Evolutionary conservation across 2,113 vertebrate genomes (phyloP), one percentile per base, ranked within the genome.

Genomic region (Caranx ignobilis): DNA sequence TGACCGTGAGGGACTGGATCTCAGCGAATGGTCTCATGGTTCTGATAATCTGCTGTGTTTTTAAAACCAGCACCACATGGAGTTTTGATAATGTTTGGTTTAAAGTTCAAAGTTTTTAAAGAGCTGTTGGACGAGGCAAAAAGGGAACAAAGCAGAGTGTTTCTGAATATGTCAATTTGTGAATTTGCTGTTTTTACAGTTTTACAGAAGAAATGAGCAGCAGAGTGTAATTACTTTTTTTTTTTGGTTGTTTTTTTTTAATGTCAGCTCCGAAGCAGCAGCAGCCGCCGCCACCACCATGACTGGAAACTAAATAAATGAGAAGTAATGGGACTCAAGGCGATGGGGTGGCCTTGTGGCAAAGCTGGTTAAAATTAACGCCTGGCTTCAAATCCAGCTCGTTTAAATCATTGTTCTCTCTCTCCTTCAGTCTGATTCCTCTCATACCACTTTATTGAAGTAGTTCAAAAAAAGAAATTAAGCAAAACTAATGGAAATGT

Each of bases 11-110:
- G 45, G 50, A 32, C 15, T 41, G 4, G 31, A 48, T 65, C n/a
- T 62, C 35, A 69, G 83, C 5, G 18, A n/a, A 50, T 19, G 41
- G 31, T 16, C 56, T 47, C 41, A 57, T 45, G 18, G 41, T 35
- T 48, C 76, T 37, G 39, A 76, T 70, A 62, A 72, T 56, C 61
- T 55, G 43, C 74, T 72, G 60, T 71, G 47, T 45, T 66, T 64
- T 72, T 55, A 77, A 57, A 68, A 54, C 35, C 35, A 69, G 48
- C 18, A 50, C 6, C 16, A 18, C 16, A 6, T 48, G 56, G 41
- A 50, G 47, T 48, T 79, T 68, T 77, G 32, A 31, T 3, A 62
- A 71, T 62, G 80, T 71, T 41, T 32, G 34, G 43, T 45, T 26
- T 26, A 26, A 1, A 26, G 26, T 26, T 26, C 26, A 26, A 48